Evolutionary conservation across 2,888 invertebrate genomes (phyloP), one percentile per base, ranked within the genome.

Genomic region (Branchipolynoe longqiensis): DNA sequence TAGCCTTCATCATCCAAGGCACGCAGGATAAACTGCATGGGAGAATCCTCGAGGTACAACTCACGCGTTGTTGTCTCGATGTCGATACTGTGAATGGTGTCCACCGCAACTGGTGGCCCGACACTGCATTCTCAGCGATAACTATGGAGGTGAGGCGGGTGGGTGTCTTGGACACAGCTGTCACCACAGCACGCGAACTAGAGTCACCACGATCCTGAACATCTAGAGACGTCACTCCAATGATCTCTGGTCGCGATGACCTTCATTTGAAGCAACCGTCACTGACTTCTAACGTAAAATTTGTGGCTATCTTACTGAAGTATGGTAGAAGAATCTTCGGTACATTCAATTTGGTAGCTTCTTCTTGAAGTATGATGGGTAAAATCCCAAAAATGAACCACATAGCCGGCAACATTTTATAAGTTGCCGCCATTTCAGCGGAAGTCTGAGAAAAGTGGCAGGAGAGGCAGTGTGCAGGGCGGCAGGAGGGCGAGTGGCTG

Each of bases 221-320:
- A 3, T 91, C 88, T 0, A 92, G 83, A 40, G 91, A 91, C 8
- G 87, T 87, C 0, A 95, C 91, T 0, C 93, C 90, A 0, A 92
- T 93, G 40, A 93, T 92, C 94, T 98, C 98, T 91, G 96, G 96
- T 89, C 97, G 95, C 31, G 97, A 97, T 85, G 97, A 96, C 90
- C 96, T 96, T 98, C 98, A 99, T 95, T 96, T 96, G 94, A 97
- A 98, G 94, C 99, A 99, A 84, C 97, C 97, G 84, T 96, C 96
- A 25, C 96, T 92, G 38, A 98, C 97, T 95, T 98, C 97, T 90
- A 99, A 95, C 0, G 97, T 97, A 94, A 97, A 99, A 95, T 97
- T 97, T 25, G 97, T 96, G 84, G 96, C 95, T 86, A 97, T 96
- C 91, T 97, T 96, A 90, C 97, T 96, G 93, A 98, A 97, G 94